phyloP scores from a whole-genome alignment of 2,888 invertebrate genomes.

The Drosophila fungiperda region DNA sequence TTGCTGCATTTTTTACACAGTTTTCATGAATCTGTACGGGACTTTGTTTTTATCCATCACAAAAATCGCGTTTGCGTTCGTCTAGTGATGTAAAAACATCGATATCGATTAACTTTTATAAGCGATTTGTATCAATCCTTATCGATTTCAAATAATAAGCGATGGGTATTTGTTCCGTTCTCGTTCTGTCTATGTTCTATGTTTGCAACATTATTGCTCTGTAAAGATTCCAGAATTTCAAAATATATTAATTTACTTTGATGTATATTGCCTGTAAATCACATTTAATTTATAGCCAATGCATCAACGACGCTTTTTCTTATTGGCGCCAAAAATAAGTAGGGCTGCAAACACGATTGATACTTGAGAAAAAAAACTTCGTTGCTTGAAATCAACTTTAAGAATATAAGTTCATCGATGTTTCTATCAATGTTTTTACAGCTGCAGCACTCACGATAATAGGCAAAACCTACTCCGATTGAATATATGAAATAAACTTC shows the following conservation, averaged over 20 bases:
- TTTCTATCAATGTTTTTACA: neutral
- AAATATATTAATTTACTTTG: neutral
- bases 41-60: constrained; percentile 78
- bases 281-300: neutral
- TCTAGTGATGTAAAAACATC: constrained; percentile 56
- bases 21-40: constrained; percentile 64
- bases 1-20: constrained; percentile 67
- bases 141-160: constrained; percentile 14
- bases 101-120: constrained; percentile 16
- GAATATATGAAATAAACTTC: neutral
- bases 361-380: neutral
- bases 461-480: neutral
- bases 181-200: neutral
- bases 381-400: neutral
- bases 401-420: neutral
- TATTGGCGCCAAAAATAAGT: neutral
- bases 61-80: constrained; percentile 64
- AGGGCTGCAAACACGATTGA: neutral
- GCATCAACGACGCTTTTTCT: neutral
- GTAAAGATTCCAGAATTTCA: neutral
- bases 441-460: neutral
- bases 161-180: neutral
- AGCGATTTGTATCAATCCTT: constrained; percentile 37
- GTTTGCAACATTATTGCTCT: neutral
- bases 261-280: neutral